Evolutionary conservation across 2,797 vertebrate species (phyloP).

Genomic region (Sebastes variabilis): DNA sequence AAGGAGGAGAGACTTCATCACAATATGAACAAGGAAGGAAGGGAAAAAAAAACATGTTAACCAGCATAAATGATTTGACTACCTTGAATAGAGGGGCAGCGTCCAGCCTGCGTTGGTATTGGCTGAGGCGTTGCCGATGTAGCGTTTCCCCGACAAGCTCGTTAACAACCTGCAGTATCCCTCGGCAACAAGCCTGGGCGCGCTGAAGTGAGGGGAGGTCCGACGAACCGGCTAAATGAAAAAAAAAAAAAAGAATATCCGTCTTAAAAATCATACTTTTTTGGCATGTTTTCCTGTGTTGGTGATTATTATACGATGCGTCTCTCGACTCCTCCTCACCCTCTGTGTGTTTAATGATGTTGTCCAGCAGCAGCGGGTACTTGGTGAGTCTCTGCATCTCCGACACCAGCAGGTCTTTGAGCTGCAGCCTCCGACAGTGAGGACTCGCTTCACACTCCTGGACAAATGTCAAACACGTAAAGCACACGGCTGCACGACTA

Average conservation of each 20-base stretch:
- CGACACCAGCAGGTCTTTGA: slow-evolving; percentile 92
- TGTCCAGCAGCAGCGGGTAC: slow-evolving; percentile 96
- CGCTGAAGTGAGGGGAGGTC: slow-evolving; percentile 86
- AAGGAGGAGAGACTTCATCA: not conserved
- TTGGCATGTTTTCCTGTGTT: accelerated
- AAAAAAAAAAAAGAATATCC: not conserved
- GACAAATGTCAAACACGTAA: not conserved
- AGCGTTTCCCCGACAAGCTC: slow-evolving; percentile 89
- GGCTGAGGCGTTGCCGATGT: slow-evolving; percentile 86
- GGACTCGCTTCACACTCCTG: slow-evolving; percentile 94
- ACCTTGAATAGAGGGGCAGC: slow-evolving; percentile 91
- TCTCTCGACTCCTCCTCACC: slow-evolving; percentile 58
- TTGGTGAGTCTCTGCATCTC: slow-evolving; percentile 97
- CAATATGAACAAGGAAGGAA: not conserved
- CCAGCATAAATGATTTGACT: accelerated
- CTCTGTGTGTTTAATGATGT: slow-evolving; percentile 95
- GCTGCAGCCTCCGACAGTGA: slow-evolving; percentile 91
- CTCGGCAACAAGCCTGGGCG: slow-evolving; percentile 88
- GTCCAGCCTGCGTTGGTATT: slow-evolving; percentile 93
- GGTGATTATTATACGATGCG: accelerated
- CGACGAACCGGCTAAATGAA: slow-evolving; percentile 75
- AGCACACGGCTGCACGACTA: not conserved
- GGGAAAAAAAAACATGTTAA: not conserved
- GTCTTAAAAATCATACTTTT: not conserved
- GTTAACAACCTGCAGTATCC: slow-evolving; percentile 90